Base-by-base conservation (phyloP, 1,140 invertebrate genomes). In the Drosophila baimaii region DNA sequence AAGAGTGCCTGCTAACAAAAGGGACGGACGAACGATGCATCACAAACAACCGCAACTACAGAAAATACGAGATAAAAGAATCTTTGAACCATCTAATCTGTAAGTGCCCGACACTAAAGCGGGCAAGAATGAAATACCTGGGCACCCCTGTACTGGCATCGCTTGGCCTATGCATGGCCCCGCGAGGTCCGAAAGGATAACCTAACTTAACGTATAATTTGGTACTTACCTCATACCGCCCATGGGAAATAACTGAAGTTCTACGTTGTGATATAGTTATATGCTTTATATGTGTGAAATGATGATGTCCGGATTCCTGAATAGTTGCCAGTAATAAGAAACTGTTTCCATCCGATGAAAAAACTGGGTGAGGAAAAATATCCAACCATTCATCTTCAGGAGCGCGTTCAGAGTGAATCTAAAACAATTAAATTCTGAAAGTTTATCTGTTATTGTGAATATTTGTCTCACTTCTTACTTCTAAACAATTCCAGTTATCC, bases 201-300 rank as follows among this genome's bases (percentile, higher is more conserved):
- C n/a, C n/a, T n/a, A n/a, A n/a, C n/a, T n/a, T n/a, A n/a, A n/a
- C n/a, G n/a, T n/a, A n/a, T n/a, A n/a, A n/a, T n/a, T n/a, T n/a
- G n/a, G n/a, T 12, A 19, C 39, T 17, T 64, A 98, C 97, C 92
- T 98, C 97, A 91, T 96, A 97, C 70, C 95, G 94, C 6, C 97
- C 97, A 86, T 97, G 96, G 23, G 97, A 98, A 13, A 98, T 93
- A 7, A 97, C 96, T 3, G 96, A 95, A 90, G 96, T 97, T 79
- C 95, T 94, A 90, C 96, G 95, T 84, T 97, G 95, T n/a, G 95
- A 94, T 37, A 96, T 94, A 39, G 96, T 96, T 23, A 97, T 94
- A 90, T 97, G 96, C 80, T 97, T 97, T 84, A 98, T 97, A 93
- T 98, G 97, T 29, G 96, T 97, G 92, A 96, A 98, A 86, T 96